Base-by-base conservation (phyloP, 37 sponge, comb jelly and placozoan genomes). In the Geodia barretti region DNA sequence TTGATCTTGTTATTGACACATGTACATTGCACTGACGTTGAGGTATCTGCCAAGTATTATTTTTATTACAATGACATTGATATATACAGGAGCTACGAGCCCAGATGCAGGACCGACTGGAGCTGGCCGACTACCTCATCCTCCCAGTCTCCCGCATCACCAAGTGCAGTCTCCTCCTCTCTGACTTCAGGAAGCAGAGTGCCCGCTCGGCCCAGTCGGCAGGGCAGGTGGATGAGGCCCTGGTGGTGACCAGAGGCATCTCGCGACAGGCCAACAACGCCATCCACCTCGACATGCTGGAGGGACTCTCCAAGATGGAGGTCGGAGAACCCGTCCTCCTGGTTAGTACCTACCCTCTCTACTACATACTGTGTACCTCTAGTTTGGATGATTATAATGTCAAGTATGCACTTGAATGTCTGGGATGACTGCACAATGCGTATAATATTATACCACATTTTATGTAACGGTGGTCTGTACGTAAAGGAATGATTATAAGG, bases 61-160 rank as follows among this genome's bases (percentile, higher is more conserved):
- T n/a, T n/a, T n/a, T n/a, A n/a, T n/a, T n/a, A 70, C 32, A 30
- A 47, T 47, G 14, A 47, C 54, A 47, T 17, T 40, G 33, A 25
- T 43, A 32, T 23, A 34, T 80, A 66, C 61, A 82, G 72, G 84
- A 86, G 36, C 0, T 83, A 64, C 64, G 87, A 1, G 9, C 61
- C 26, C 84, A 87, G 68, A 73, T 93, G 8, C 60, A 79, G 39
- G 88, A 89, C 28, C 58, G 90, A 43, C 84, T 77, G 67, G 35
- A 83, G 59, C 84, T 93, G 5, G 60, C 89, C 9, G 85, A 89
- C 81, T 93, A 89, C 73, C 86, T 93, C 68, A 93, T 93, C 67
- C 87, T 80, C 1, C 94, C 94, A 0, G 74, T 90, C 58, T 90
- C 91, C 36, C 73, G 96, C 31, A 92, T 95, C 88, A 92, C 92